phyloP scores from a whole-genome alignment of 2,797 vertebrate species.

The Poeciliopsis turneri region DNA sequence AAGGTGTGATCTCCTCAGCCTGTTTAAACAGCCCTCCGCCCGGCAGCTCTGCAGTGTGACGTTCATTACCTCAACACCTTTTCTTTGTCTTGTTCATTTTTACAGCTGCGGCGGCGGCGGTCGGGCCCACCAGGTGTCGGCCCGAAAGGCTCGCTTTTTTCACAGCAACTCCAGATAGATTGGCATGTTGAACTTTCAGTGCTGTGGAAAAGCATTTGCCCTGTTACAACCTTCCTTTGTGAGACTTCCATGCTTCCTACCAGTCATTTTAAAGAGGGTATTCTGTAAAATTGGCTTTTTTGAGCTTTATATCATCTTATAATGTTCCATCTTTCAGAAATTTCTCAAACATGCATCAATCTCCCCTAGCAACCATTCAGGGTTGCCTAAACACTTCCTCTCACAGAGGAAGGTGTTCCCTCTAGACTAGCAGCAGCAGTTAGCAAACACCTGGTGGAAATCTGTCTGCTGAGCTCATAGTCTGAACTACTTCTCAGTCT shows the following conservation, averaged over 20 bases:
- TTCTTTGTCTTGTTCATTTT: slow-evolving; percentile 44
- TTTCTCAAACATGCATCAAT: not conserved
- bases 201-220: not conserved
- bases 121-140: slow-evolving; percentile 9
- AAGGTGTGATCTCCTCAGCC: slow-evolving; percentile 29
- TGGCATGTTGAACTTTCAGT: slow-evolving; percentile 1
- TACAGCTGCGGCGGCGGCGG: slow-evolving; percentile 53
- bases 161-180: not conserved
- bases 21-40: slow-evolving; percentile 36
- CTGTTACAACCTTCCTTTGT: not conserved
- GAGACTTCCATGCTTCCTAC: not conserved
- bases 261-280: not conserved
- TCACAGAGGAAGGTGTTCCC: not conserved
- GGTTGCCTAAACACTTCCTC: not conserved
- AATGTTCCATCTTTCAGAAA: not conserved
- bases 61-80: slow-evolving; percentile 43
- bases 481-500: not conserved
- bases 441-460: not conserved
- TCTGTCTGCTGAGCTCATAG: not conserved
- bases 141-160: slow-evolving; percentile 29
- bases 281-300: not conserved
- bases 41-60: slow-evolving; percentile 17
- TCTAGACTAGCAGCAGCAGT: not conserved
- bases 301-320: not conserved
- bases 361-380: not conserved